Base-by-base conservation (phyloP, 2,797 vertebrate species). In the Siniperca undulata region DNA sequence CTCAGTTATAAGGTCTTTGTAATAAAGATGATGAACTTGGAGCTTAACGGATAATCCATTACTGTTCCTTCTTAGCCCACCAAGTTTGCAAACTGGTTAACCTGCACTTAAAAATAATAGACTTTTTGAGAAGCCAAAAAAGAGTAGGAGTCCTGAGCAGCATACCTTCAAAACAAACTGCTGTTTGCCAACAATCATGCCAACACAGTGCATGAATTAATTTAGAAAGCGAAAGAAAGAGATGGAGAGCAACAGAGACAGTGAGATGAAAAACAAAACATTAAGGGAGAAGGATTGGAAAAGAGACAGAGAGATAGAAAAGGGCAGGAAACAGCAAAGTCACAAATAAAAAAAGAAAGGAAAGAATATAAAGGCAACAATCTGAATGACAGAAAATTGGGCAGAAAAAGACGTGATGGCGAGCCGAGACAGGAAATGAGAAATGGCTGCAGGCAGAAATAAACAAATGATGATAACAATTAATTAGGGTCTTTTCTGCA, bases 401-500 rank as follows among this genome's bases (percentile, higher is more conserved):
- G 13, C 67, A 71, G 46, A 74, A 30, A 65, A 46, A 73, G 77
- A 77, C 58, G 24, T 42, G 66, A 78, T 44, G 77, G 61, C 7
- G 83, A 73, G 72, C 27, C 1, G 46, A 80, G 71, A 80, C 77
- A 77, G 81, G 80, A 88, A 80, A 85, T 61, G 62, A 87, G 66
- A 75, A 61, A 87, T 20, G 65, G 72, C 86, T 67, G 58, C 64
- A 74, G 86, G 89, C 82, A 82, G 58, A 78, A 91, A 85, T 68
- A 83, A 91, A 84, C 70, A 78, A 75, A 90, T 53, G 75, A 86
- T 78, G 77, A 88, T 80, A 83, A 88, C 82, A 87, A 86, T 86
- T 90, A 91, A 91, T 91, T 79, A 86, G 86, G 61, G 72, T 66
- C 44, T 76, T 85, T 90, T 68, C 90, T 81, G 77, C 84, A 84